Conservation (phyloP, 2,797 vertebrate genomes). For the Cirrhinus mrigala region DNA sequence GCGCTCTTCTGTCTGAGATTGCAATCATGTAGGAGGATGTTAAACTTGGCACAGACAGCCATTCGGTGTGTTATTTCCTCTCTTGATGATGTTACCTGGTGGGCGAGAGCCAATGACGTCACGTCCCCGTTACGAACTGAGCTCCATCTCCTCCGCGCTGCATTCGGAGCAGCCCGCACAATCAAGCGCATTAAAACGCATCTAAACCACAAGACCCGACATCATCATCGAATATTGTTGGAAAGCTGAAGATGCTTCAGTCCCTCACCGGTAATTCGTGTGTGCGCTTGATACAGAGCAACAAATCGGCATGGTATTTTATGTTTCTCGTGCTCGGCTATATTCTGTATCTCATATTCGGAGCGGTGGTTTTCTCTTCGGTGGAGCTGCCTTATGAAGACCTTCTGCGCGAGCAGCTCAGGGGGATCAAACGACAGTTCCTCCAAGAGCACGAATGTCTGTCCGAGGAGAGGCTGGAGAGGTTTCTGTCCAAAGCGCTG, state of each 20-base stretch:
- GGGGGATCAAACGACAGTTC: constrained; percentile 87
- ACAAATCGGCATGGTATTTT: constrained; percentile 93
- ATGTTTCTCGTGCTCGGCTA: constrained; percentile 87
- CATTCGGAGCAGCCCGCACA: background rate
- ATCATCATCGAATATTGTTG: background rate
- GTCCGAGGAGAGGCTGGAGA: constrained; percentile 88
- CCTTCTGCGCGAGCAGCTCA: constrained; percentile 88
- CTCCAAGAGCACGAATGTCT: constrained; percentile 89
- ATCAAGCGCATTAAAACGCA: constrained; percentile 8
- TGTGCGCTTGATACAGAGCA: constrained; percentile 88
- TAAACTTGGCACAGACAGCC: background rate
- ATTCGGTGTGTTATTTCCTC: constrained; percentile 12
- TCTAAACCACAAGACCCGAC: background rate
- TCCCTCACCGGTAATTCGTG: constrained; percentile 89
- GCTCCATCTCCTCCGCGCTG: constrained; percentile 30
- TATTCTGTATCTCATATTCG: constrained; percentile 90
- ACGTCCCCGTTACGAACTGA: constrained; percentile 52
- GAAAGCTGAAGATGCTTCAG: constrained; percentile 85
- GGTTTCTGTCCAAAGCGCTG: constrained; percentile 87
- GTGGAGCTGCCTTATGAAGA: constrained; percentile 95
- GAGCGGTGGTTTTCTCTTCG: constrained; percentile 93
- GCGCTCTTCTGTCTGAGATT: background rate
- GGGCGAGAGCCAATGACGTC: constrained; percentile 67
- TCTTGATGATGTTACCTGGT: constrained; percentile 53
- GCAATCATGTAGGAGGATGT: background rate